Evolutionary conservation across 2,888 invertebrate genomes (phyloP).

Genomic region (Caenorhabditis drosophilae): DNA sequence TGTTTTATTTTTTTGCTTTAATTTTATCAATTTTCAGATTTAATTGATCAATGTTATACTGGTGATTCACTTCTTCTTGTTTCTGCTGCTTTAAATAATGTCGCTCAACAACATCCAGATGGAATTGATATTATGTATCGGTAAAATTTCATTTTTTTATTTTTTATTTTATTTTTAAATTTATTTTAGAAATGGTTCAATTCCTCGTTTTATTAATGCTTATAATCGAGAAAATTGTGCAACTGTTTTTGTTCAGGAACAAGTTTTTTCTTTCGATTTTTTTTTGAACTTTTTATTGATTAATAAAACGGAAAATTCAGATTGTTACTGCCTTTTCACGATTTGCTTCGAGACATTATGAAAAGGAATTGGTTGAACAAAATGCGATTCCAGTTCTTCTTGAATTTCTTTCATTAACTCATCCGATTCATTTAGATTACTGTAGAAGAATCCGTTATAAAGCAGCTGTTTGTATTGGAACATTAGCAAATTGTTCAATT

Average conservation of each 20-base stretch:
- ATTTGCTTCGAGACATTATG: slow-evolving; percentile 58
- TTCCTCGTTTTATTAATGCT: slow-evolving; percentile 50
- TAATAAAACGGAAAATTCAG: slow-evolving; percentile 9
- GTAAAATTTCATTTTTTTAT: slow-evolving; percentile 11
- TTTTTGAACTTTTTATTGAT: background rate
- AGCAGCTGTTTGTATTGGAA: slow-evolving; percentile 64
- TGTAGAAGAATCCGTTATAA: slow-evolving; percentile 62
- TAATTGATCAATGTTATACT: slow-evolving; percentile 53
- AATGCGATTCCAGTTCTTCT: slow-evolving; percentile 59
- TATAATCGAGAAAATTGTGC: slow-evolving; percentile 45
- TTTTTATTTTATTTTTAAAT: background rate
- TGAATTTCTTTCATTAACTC: slow-evolving; percentile 56
- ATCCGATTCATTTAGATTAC: slow-evolving; percentile 51
- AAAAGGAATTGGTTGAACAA: slow-evolving; percentile 56
- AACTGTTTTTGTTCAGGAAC: slow-evolving; percentile 64
- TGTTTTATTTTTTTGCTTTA: background rate
- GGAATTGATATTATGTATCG: slow-evolving; percentile 44
- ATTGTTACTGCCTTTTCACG: slow-evolving; percentile 61
- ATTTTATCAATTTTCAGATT: slow-evolving; percentile 30
- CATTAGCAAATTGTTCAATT: slow-evolving; percentile 54
- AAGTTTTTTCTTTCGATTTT: slow-evolving; percentile 39
- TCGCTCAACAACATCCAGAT: slow-evolving; percentile 43
- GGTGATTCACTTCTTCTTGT: slow-evolving; percentile 62
- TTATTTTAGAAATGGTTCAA: slow-evolving; percentile 51
- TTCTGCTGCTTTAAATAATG: slow-evolving; percentile 63